These are phyloP conservation scores for Scarus forsteni DNA, from an alignment of 2,797 vertebrate species.

Conservation along the genomic window DNA sequence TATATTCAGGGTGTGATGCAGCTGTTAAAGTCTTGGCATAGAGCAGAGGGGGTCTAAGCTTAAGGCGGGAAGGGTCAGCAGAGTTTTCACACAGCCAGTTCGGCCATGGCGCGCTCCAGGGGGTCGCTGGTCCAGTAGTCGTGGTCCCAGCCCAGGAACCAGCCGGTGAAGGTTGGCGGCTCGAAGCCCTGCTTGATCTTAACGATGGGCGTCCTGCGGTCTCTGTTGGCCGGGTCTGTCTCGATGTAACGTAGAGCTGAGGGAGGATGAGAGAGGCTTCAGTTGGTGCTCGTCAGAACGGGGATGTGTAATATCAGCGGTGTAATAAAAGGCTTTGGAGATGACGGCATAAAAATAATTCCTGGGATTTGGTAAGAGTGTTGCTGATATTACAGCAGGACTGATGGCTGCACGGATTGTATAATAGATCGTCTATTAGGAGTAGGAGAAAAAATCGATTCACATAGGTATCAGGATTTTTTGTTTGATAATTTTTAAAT, in stretches of 20 bases:
- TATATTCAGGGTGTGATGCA: slow-evolving; percentile 7
- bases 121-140: slow-evolving; percentile 95
- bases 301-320: no score
- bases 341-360: no score
- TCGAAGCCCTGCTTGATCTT: slow-evolving; percentile 92
- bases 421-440: no score
- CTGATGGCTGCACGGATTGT: no score
- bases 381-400: no score
- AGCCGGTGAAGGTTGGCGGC: slow-evolving; percentile 95
- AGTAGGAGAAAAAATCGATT: no score
- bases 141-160: slow-evolving; percentile 98
- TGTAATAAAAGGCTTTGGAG: no score
- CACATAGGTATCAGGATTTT: no score
- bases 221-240: slow-evolving; percentile 92
- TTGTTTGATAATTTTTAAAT: no score
- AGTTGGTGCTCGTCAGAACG: background rate
- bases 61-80: background rate
- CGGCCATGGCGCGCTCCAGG: slow-evolving; percentile 91
- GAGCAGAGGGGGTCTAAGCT: slow-evolving; percentile 29
- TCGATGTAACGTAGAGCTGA: slow-evolving; percentile 93
- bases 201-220: slow-evolving; percentile 89
- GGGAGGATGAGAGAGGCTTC: background rate
- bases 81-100: slow-evolving; percentile 85
- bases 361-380: no score
- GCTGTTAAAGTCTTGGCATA: slow-evolving; percentile 42